Evolutionary conservation across 2,113 vertebrate genomes (phyloP).

Genomic region (Melanerpes formicivorus): DNA sequence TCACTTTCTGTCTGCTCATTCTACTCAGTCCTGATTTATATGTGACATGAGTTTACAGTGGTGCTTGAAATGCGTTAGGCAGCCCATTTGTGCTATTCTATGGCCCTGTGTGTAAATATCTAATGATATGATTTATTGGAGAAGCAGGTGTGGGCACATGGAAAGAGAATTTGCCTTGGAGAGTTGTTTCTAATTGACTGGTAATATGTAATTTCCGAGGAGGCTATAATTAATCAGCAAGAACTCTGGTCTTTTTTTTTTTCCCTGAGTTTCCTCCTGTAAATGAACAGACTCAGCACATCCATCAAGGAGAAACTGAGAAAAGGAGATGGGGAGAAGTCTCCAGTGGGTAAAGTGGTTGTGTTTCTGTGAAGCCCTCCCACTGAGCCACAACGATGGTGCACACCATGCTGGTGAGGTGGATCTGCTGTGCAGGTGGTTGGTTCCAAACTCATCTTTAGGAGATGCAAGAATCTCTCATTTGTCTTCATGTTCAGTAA

Average conservation of each 20-base stretch:
- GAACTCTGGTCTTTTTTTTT: not conserved
- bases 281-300: slow-evolving; percentile 9
- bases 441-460: not conserved
- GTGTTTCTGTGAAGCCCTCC: not conserved
- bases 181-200: slow-evolving; percentile 40
- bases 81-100: not conserved
- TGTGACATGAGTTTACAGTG: not conserved
- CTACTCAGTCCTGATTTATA: not conserved
- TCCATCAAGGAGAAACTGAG: not conserved
- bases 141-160: not conserved
- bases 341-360: not conserved
- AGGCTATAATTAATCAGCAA: slow-evolving; percentile 50
- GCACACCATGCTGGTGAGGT: not conserved
- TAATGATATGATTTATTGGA: slow-evolving; percentile 20
- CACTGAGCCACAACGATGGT: not conserved
- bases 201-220: slow-evolving; percentile 13
- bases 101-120: not conserved
- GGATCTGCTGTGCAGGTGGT: not conserved
- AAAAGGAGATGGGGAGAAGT: not conserved
- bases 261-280: not conserved
- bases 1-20: not conserved
- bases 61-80: not conserved
- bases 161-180: not conserved
- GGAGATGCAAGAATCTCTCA: not conserved
- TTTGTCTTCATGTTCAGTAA: not conserved